Base-by-base conservation (phyloP, 2,888 invertebrate genomes). In the Peribatodes rhomboidaria region DNA sequence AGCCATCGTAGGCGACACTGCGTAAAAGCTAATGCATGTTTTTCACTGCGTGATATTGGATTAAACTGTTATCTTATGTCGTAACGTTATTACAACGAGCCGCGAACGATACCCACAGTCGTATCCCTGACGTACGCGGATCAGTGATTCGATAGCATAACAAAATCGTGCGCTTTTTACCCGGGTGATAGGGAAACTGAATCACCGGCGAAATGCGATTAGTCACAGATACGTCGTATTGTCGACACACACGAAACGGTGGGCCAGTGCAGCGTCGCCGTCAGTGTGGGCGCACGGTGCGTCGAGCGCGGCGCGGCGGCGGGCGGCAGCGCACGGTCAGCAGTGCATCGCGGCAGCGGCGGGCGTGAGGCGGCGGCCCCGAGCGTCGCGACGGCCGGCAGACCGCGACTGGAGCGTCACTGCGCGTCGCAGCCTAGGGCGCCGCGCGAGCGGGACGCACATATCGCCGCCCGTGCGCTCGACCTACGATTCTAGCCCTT, bases 351-450 rank as follows among this genome's bases (percentile, higher is more conserved):
- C 84, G 84, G 80, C 86, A 74, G 84, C 85, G 89, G 88, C 89
- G 89, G 46, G 69, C 63, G 76, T 72, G 79, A 76, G 77, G 81
- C 77, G 78, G 74, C 90, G 82, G 88, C 90, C 89, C 88, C 90
- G 83, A 90, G 88, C 91, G 90, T 92, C 92, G 92, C 92, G 90
- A 88, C 91, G 92, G 92, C 92, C 92, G 92, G 89, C 92, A 85
- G 88, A 92, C 91, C 91, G 92, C 92, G 93, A 93, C 92, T 93
- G 92, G 90, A 87, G 88, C 90, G 89, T 83, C 87, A 85, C 84
- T 85, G 89, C 87, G 89, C 91, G 89, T 84, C 87, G 88, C 90
- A 87, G 86, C 88, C 90, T 88, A 87, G 87, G 86, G 88, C 90
- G 86, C 81, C 86, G 91, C 80, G 88, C 81, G 93, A 92, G 90